Base-by-base conservation (phyloP, 2,113 vertebrate genomes). In the Marmota monax region DNA sequence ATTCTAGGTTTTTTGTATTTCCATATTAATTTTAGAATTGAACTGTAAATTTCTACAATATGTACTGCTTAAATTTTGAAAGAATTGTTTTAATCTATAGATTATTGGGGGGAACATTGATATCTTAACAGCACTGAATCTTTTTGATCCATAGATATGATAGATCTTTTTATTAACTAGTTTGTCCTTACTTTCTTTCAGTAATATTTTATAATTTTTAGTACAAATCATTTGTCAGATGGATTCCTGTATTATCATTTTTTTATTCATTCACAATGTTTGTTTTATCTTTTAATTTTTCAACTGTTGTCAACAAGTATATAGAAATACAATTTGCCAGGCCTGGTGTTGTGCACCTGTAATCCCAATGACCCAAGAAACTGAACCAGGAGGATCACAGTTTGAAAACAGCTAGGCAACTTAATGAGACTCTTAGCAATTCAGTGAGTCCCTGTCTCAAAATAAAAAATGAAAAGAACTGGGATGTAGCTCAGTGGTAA, bases 261-360 rank as follows among this genome's bases (percentile, higher is more conserved):
- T 58, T 70, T 84, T 10, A 78, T 69, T 34, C 2, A 27, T 22
- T 45, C 69, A 76, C 56, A 29, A 10, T 42, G 42, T 70, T 61
- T 58, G 69, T 77, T 90, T 87, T 95, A 56, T 79, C 63, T 67
- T 34, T 79, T 67, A 3, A 80, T 53, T 48, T 73, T 87, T 91
- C 17, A 78, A 23, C 69, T 84, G 10, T 22, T 45, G 84, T 37
- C 53, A 61, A 53, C 16, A 77, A 84, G 25, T n/a, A 77, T 42
- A n/a, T 84, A 69, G 3, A 73, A n/a, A 79, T 84, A 70, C 22
- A 78, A 77, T n/a, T 69, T 27, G 23, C 61, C 22, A 8, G 61
- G 25, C 61, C 61, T 63, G 61, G 61, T 63, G 23, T 2, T 63
- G 25, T 18, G 20, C 61, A 1, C 23, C 61, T 63, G 9, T 27